Conservation (phyloP, 2,113 vertebrate species). For the Forbesichthys papilliferus region DNA sequence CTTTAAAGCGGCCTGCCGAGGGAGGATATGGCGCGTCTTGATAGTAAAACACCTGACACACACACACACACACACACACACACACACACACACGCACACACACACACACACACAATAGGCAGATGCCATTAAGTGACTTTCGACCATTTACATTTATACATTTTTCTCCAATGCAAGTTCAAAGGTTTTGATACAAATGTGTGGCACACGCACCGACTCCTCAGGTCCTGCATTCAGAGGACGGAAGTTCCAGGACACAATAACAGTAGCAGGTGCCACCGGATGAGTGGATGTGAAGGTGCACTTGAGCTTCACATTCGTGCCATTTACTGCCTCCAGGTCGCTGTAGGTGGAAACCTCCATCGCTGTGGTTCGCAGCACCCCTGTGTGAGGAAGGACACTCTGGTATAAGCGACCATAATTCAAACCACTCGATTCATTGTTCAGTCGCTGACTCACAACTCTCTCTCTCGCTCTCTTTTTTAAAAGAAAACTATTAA, state of each 20-base stretch:
- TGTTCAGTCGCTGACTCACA: neutral
- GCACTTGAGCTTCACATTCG: conserved; percentile 83
- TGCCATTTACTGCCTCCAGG: conserved; percentile 86
- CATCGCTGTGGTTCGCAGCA: conserved; percentile 68
- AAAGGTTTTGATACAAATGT: neutral
- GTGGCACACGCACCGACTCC: conserved; percentile 78
- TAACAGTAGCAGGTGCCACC: conserved; percentile 59
- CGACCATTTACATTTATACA: no score
- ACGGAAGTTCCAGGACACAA: conserved; percentile 85
- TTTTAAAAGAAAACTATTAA: neutral
- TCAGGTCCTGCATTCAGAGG: conserved; percentile 63
- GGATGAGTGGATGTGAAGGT: conserved; percentile 82
- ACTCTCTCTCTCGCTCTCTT: neutral
- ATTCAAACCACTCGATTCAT: no score
- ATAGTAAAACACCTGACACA: conserved; percentile 83
- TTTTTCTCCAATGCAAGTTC: no score
- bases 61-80: conserved; percentile 2
- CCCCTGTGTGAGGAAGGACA: conserved; percentile 55
- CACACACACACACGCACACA: conserved; percentile 9
- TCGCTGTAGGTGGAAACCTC: conserved; percentile 76
- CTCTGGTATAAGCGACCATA: neutral
- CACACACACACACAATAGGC: neutral
- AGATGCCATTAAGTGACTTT: no score
- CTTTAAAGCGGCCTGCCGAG: conserved; percentile 74
- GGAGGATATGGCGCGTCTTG: conserved; percentile 69